Percentiles rank a stretch among this genome's conserved stretches.
Conservation (phyloP, 2,113 vertebrate genomes). For the Pelodiscus sinensis region DNA sequence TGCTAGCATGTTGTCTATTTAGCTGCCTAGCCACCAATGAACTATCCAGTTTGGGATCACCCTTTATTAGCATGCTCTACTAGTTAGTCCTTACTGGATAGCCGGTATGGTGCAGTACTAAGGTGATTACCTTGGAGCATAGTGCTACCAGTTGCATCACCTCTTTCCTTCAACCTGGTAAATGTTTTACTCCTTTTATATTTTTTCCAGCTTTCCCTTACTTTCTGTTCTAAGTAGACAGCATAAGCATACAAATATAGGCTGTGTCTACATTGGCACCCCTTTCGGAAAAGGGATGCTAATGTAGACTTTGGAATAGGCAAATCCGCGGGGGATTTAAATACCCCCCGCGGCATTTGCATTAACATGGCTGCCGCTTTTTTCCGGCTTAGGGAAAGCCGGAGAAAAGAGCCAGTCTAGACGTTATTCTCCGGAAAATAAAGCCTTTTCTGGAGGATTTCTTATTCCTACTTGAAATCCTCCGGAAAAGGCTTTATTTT, state of each 20-base stretch:
- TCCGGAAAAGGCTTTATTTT: too few species aligned
- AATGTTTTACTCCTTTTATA: background rate
- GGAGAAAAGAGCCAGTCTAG: too few species aligned
- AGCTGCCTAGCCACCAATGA: rapidly evolving
- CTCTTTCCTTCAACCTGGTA: background rate
- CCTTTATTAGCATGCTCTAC: background rate
- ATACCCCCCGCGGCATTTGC: too few species aligned
- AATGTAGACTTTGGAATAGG: too few species aligned
- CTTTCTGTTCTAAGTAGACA: background rate
- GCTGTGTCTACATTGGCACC: too few species aligned
- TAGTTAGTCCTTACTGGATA: rapidly evolving
- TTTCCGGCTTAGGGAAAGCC: too few species aligned
- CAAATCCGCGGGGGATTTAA: too few species aligned
- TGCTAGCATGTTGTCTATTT: background rate
- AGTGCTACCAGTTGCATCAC: rapidly evolving
- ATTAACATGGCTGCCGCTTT: too few species aligned
- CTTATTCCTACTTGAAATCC: too few species aligned
- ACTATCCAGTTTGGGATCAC: background rate
- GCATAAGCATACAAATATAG: background rate
- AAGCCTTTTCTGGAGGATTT: too few species aligned
- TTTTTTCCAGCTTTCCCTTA: background rate
- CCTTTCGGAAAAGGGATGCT: too few species aligned
- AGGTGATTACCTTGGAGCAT: rapidly evolving
- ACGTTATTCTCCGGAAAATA: too few species aligned
- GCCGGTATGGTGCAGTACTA: background rate